Conservation (phyloP, 2,113 vertebrate genomes). For the Ophiodon elongatus region DNA sequence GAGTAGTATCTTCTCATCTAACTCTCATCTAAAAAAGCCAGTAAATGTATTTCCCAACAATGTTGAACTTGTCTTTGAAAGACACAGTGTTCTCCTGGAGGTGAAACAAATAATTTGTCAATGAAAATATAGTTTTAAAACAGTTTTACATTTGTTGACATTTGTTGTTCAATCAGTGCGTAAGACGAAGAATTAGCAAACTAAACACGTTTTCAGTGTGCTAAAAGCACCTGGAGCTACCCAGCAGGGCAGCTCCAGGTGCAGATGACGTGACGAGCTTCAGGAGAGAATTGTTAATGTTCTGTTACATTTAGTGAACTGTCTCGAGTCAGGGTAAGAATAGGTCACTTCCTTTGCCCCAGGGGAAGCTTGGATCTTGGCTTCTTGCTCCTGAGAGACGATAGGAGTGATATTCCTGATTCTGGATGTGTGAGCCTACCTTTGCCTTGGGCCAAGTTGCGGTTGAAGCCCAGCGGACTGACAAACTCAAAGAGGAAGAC, state of each 20-base stretch:
- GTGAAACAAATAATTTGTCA: neutral
- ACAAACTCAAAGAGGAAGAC: slow-evolving; percentile 99
- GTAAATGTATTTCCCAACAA: neutral
- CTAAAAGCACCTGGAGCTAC: too few relatives aligned
- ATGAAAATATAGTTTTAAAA: neutral
- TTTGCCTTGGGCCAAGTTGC: slow-evolving; percentile 97
- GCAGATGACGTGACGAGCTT: slow-evolving; percentile 10
- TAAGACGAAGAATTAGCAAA: neutral
- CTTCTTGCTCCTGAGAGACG: slow-evolving; percentile 26
- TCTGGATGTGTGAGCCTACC: slow-evolving; percentile 80
- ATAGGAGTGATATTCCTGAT: slow-evolving; percentile 46
- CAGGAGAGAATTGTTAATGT: slow-evolving; percentile 24
- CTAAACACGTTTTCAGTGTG: neutral
- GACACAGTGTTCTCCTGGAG: neutral
- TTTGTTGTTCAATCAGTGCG: slow-evolving; percentile 1
- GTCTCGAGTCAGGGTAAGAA: slow-evolving; percentile 47
- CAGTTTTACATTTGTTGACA: neutral
- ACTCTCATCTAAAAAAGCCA: neutral
- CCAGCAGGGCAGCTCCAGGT: slow-evolving; percentile 27
- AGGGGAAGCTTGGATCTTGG: slow-evolving; percentile 47
- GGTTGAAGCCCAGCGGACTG: slow-evolving; percentile 97
- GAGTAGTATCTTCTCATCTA: neutral
- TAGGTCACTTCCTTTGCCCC: slow-evolving; percentile 52
- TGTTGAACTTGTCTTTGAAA: neutral
- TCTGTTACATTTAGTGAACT: slow-evolving; percentile 31